Evolutionary conservation across 53 echinoderm and acorn worm species (phyloP).

Genomic region (Echinarachnius parma): DNA sequence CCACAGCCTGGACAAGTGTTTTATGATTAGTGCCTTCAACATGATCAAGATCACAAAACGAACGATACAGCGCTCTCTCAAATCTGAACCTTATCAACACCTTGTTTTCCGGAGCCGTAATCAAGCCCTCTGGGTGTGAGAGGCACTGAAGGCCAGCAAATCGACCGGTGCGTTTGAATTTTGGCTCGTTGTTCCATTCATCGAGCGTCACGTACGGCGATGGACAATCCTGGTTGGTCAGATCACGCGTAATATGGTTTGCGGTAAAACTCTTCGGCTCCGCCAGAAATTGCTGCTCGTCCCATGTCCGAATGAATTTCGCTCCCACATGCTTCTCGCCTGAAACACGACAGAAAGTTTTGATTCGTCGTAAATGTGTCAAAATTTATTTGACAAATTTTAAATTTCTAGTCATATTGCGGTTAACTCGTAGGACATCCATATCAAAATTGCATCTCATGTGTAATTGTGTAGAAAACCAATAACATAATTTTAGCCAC

Average conservation of each 20-base stretch:
- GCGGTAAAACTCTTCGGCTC: conserved; percentile 35
- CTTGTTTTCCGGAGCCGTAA: background rate
- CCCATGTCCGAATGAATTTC: conserved; percentile 22
- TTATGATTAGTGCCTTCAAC: background rate
- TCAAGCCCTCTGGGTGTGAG: conserved; percentile 7
- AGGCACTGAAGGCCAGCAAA: conserved; percentile 4
- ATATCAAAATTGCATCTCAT: too few relatives aligned
- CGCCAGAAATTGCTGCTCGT: conserved; percentile 43
- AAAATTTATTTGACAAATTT: too few relatives aligned
- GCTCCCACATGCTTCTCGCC: too few relatives aligned
- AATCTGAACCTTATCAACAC: conserved; percentile 4
- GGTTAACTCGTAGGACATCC: too few relatives aligned
- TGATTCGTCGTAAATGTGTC: too few relatives aligned
- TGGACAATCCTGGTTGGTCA: background rate
- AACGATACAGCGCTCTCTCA: conserved; percentile 20
- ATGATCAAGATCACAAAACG: conserved; percentile 12
- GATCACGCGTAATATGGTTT: conserved; percentile 16
- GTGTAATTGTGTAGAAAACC: too few relatives aligned
- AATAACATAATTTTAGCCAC: too few relatives aligned
- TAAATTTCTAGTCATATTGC: too few relatives aligned
- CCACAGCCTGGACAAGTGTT: background rate
- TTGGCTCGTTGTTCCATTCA: conserved; percentile 30
- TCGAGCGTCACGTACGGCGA: conserved; percentile 15
- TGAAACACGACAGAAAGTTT: too few relatives aligned
- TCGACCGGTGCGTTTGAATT: background rate